Conservation (phyloP, 2,113 vertebrate genomes). For the Diglossa brunneiventris region DNA sequence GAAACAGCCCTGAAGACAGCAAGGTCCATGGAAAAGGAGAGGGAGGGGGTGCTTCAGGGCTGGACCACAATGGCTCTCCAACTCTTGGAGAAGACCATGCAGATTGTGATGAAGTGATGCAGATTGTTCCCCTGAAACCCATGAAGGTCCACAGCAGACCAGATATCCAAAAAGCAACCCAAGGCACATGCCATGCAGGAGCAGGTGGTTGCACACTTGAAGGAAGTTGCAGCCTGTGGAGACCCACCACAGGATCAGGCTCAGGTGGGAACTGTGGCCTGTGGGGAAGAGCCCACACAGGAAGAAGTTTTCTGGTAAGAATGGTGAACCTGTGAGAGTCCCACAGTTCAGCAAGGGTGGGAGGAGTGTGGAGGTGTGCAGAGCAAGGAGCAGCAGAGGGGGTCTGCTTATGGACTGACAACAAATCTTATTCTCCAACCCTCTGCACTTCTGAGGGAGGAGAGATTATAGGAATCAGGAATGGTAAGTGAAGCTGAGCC, state of each 20-base stretch:
- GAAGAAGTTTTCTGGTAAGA: neutral
- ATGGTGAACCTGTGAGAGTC: neutral
- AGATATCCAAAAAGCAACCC: neutral
- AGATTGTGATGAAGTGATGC: no score
- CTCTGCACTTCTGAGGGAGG: neutral
- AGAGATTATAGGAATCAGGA: neutral
- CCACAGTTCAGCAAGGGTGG: neutral
- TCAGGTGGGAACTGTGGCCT: neutral
- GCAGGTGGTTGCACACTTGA: neutral
- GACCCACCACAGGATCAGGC: neutral
- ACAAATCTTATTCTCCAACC: neutral
- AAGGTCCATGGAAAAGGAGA: neutral
- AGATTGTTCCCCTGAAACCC: neutral
- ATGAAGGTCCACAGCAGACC: neutral
- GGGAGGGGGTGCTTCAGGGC: accelerated
- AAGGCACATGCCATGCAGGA: accelerated
- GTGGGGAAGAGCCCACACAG: neutral
- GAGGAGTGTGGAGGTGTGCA: neutral
- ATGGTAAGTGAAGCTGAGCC: neutral
- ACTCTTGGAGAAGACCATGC: neutral
- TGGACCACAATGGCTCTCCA: neutral
- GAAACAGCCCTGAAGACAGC: neutral
- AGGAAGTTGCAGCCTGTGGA: neutral
- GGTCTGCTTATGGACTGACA: neutral
- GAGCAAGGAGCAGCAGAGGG: neutral